Percentiles rank a stretch among this genome's conserved stretches.
These are phyloP conservation scores for Leptinotarsa peninsularis DNA, from an alignment of 2,888 invertebrate genomes.

Conservation along the genomic window DNA sequence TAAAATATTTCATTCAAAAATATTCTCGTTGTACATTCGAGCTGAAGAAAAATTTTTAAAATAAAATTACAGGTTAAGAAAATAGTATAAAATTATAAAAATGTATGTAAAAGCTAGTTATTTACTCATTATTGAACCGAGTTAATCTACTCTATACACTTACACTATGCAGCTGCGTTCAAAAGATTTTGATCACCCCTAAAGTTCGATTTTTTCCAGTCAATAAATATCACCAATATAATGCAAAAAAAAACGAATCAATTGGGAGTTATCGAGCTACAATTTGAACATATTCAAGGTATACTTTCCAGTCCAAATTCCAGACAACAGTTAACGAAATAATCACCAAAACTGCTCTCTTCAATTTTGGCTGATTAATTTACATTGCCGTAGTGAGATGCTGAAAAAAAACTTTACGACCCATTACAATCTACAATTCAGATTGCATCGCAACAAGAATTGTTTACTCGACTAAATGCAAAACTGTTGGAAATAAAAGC, in stretches of 20 bases:
- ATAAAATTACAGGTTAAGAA: background rate
- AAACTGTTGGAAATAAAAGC: too few species aligned
- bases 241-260: background rate
- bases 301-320: too few species aligned
- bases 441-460: too few species aligned
- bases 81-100: conserved; percentile 11
- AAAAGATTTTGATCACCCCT: background rate
- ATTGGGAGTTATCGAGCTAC: background rate
- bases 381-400: too few species aligned
- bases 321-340: too few species aligned
- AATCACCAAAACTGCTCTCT: too few species aligned
- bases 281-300: background rate
- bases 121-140: background rate
- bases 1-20: background rate
- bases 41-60: background rate
- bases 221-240: background rate
- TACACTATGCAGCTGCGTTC: background rate
- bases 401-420: too few species aligned
- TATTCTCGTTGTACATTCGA: background rate
- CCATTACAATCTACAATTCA: too few species aligned
- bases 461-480: too few species aligned
- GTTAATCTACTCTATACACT: conserved; percentile 6
- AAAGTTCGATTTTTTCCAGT: background rate
- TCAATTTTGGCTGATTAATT: too few species aligned
- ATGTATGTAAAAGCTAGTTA: conserved; percentile 22